phyloP scores from a whole-genome alignment of 2,113 vertebrate genomes.

The Bufo bufo region DNA sequence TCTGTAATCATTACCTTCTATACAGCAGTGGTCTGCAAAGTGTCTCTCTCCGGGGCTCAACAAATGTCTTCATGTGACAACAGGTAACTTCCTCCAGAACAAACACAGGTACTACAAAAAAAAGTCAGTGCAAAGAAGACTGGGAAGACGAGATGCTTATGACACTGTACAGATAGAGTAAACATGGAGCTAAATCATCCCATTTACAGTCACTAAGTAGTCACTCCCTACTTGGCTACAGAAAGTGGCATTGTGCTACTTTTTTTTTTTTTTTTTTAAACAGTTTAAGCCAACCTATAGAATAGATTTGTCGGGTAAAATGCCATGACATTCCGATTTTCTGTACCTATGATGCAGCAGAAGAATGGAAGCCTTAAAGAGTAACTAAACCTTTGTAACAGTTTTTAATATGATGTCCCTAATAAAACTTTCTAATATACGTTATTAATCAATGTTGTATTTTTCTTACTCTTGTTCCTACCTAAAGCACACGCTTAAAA shows the following conservation, averaged over 20 bases:
- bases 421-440: too few species aligned
- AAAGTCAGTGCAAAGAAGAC: conserved; percentile 39
- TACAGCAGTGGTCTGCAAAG: not conserved
- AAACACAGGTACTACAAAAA: not conserved
- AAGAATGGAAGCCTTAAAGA: too few species aligned
- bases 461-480: too few species aligned
- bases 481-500: too few species aligned
- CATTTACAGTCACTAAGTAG: conserved; percentile 5
- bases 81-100: not conserved
- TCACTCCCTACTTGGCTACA: not conserved
- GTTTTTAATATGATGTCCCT: too few species aligned
- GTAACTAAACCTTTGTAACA: too few species aligned
- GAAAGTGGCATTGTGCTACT: conserved; percentile 41
- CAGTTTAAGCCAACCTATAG: conserved; percentile 18
- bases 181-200: not conserved
- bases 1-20: not conserved
- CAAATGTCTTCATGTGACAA: not conserved
- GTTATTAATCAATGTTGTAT: too few species aligned
- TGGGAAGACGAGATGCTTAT: conserved; percentile 28
- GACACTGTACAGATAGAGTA: conserved; percentile 1
- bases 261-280: not conserved
- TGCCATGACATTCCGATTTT: too few species aligned
- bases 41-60: not conserved
- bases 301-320: not conserved
- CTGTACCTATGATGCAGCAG: too few species aligned